Evolutionary conservation across 2,113 vertebrate genomes (phyloP), one percentile per base, ranked within the genome.

Genomic region (Otocyon megalotis): DNA sequence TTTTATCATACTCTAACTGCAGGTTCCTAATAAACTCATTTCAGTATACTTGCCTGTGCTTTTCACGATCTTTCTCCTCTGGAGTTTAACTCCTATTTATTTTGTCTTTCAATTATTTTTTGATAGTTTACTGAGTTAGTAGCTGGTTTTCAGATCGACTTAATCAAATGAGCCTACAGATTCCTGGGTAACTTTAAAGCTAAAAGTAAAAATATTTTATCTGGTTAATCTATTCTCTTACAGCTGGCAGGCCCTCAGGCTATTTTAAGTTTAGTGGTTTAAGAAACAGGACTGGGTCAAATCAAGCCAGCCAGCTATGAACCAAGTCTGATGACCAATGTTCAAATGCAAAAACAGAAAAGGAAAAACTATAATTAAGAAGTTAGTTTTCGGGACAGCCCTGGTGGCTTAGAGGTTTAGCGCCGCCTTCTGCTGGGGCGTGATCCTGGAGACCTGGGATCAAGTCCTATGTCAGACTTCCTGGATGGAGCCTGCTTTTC

Each of bases 151-250:
- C 28, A 71, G 14, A 19, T 3, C 32, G 37, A 94, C 20, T 53
- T 88, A 58, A 88, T 24, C 5, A 2, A 94, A 76, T 30, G 8
- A 50, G n/a, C 26, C 71, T 63, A n/a, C 3, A 50, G 28, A 92
- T 11, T 76, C 63, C 10, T 37, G 67, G 12, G 60, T 37, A 89
- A 93, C 43, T 92, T 12, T 56, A 72, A 43, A 89, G 79, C 77
- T 92, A 62, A 88, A 72, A 48, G 43, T 77, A 86, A 26, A 89
- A 96, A 96, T 82, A 96, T 83, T 90, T 86, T 62, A 87, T 79
- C 79, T 86, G 72, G 80, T 50, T 22, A 48, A 87, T 87, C 74
- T 87, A 50, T 54, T 95, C 88, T 92, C 65, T 94, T 74, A 90
- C n/a, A 74, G 56, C 28, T 86, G 93, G 72, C 65, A 95, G 15